Evolutionary conservation across 2,797 vertebrate genomes (phyloP).

Genomic region (Miichthys miiuy): DNA sequence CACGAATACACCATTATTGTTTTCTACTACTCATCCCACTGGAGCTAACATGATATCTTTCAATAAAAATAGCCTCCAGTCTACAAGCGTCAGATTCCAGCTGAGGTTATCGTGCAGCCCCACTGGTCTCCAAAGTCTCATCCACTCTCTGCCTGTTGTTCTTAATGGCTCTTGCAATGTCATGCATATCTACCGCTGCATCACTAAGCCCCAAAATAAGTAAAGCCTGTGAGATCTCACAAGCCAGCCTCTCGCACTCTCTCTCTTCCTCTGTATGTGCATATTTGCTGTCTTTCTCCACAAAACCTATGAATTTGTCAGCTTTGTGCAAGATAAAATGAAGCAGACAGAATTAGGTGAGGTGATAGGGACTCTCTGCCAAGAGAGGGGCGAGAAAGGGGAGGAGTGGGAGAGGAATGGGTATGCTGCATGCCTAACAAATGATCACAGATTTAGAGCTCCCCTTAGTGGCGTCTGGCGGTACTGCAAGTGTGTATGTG

Average conservation of each 20-base stretch:
- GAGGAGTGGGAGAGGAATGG: constrained; percentile 9
- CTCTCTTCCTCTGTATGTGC: constrained; percentile 21
- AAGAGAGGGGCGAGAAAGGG: constrained; percentile 37
- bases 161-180: constrained; percentile 44
- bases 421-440: not conserved
- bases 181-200: constrained; percentile 57
- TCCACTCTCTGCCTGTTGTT: constrained; percentile 42
- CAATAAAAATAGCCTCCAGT: constrained; percentile 15
- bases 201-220: constrained; percentile 60
- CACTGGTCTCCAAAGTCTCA: constrained; percentile 43
- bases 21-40: not conserved
- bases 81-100: constrained; percentile 7
- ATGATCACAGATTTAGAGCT: constrained; percentile 73
- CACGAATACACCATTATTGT: not conserved
- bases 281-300: constrained; percentile 53
- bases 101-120: constrained; percentile 35
- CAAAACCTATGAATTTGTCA: constrained; percentile 74
- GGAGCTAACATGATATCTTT: constrained; percentile 3
- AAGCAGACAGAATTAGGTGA: constrained; percentile 80
- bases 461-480: constrained; percentile 70
- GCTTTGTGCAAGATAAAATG: constrained; percentile 77
- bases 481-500: constrained; percentile 31
- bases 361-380: constrained; percentile 66
- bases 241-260: not conserved
- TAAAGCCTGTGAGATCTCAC: constrained; percentile 45